Conservation (phyloP, 2,888 invertebrate species). For the Nycteola revayana region DNA sequence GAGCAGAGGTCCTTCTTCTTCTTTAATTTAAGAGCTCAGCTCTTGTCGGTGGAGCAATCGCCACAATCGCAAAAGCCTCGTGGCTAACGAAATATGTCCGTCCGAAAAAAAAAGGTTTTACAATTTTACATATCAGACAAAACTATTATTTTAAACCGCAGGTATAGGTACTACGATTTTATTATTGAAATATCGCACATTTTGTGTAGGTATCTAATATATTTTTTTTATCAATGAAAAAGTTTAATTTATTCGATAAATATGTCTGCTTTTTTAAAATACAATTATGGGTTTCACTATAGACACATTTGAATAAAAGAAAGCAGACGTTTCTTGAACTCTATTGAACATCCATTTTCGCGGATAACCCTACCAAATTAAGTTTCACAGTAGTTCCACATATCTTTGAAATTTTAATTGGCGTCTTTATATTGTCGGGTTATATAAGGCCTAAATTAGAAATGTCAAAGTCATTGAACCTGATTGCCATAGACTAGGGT, state of each 20-base stretch:
- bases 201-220: too few species aligned
- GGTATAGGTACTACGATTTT: too few species aligned
- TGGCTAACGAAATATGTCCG: too few species aligned
- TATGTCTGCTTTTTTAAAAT: constrained; percentile 42
- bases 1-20: too few species aligned
- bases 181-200: too few species aligned
- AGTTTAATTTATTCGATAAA: constrained; percentile 33
- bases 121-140: too few species aligned
- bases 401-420: background rate
- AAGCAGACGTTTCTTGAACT: constrained; percentile 41
- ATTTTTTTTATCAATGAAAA: too few species aligned
- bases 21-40: too few species aligned
- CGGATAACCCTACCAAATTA: constrained; percentile 31
- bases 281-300: constrained; percentile 49
- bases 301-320: constrained; percentile 55
- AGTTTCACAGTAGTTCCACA: constrained; percentile 11
- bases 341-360: constrained; percentile 36
- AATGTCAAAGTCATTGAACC: constrained; percentile 58
- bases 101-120: too few species aligned
- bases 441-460: constrained; percentile 46
- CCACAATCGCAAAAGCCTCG: too few species aligned
- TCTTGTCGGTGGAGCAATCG: too few species aligned
- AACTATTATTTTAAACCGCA: too few species aligned
- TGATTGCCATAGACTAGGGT: constrained; percentile 32
- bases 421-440: constrained; percentile 14